phyloP scores from a whole-genome alignment of 1,140 invertebrate species.

The Armadillidium nasatum region DNA sequence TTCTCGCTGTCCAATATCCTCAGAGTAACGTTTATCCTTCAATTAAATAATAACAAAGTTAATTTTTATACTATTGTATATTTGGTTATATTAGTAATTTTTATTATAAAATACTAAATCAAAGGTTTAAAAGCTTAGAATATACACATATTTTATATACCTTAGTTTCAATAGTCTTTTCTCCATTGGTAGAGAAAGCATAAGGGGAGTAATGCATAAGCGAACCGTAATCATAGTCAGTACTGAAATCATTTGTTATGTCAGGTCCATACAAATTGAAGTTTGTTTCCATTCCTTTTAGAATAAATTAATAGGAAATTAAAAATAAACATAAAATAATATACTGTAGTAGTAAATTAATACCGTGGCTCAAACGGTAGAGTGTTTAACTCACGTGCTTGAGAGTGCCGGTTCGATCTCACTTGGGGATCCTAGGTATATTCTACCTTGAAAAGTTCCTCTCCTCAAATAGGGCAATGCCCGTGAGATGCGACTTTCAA shows the following conservation, averaged over 20 bases:
- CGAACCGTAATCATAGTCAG: slow-evolving; percentile 56
- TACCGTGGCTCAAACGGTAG: no score
- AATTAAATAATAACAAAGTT: no score
- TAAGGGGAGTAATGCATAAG: slow-evolving; percentile 57
- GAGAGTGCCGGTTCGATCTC: no score
- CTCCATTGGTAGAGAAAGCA: slow-evolving; percentile 52
- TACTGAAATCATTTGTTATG: slow-evolving; percentile 50
- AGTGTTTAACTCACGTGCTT: no score
- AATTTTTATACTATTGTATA: neutral
- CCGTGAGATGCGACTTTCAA: no score
- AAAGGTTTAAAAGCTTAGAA: neutral
- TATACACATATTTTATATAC: slow-evolving; percentile 27
- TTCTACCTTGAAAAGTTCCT: no score
- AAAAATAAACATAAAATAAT: no score
- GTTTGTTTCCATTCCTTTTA: slow-evolving; percentile 50
- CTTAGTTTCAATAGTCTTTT: slow-evolving; percentile 55
- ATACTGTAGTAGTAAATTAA: no score
- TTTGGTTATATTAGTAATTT: neutral
- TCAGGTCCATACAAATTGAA: slow-evolving; percentile 52
- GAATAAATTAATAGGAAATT: neutral
- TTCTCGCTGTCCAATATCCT: no score
- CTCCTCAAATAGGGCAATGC: no score
- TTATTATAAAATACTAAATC: neutral
- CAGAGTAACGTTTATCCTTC: no score
- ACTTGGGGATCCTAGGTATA: no score